A percentile compares a stretch with the other conserved stretches of the same genome.
These are phyloP conservation scores for Polyergus mexicanus DNA, from an alignment of 1,140 invertebrate species.

Conservation along the genomic window DNA sequence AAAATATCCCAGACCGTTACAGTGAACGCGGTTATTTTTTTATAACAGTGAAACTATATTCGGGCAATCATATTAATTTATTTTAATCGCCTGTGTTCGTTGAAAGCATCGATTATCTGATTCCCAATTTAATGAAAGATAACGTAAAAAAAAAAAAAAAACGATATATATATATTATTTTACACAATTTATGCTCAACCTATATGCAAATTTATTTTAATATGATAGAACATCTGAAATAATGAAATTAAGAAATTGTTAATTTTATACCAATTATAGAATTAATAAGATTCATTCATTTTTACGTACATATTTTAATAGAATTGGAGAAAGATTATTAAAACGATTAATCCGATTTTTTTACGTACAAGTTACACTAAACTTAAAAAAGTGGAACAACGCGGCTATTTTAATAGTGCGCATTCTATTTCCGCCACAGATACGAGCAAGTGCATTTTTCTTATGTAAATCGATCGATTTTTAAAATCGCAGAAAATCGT, in stretches of 20 bases:
- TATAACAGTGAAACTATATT: slow-evolving; percentile 7
- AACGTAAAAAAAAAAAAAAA: background rate
- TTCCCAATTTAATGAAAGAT: slow-evolving; percentile 37
- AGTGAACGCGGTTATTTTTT: slow-evolving; percentile 39
- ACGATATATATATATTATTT: slow-evolving; percentile 13
- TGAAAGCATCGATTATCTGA: slow-evolving; percentile 31
- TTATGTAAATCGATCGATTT: background rate
- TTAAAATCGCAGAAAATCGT: slow-evolving; percentile 25
- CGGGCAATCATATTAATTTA: slow-evolving; percentile 31
- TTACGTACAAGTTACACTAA: background rate
- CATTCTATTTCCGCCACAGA: slow-evolving; percentile 6
- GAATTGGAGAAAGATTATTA: background rate
- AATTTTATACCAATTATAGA: slow-evolving; percentile 17
- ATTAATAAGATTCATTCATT: slow-evolving; percentile 13
- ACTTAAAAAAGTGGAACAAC: slow-evolving; percentile 31
- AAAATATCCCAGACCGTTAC: slow-evolving; percentile 4
- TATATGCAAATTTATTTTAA: slow-evolving; percentile 29
- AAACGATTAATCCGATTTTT: slow-evolving; percentile 25
- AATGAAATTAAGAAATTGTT: slow-evolving; percentile 31
- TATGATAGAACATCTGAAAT: slow-evolving; percentile 28
- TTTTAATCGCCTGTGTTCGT: slow-evolving; percentile 40
- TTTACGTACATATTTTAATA: background rate
- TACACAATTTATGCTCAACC: background rate
- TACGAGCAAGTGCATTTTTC: background rate
- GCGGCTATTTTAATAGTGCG: slow-evolving; percentile 38